Evolutionary conservation across 2,888 invertebrate genomes (phyloP), one percentile per base, ranked within the genome.

Genomic region (Parasteatoda lunata): DNA sequence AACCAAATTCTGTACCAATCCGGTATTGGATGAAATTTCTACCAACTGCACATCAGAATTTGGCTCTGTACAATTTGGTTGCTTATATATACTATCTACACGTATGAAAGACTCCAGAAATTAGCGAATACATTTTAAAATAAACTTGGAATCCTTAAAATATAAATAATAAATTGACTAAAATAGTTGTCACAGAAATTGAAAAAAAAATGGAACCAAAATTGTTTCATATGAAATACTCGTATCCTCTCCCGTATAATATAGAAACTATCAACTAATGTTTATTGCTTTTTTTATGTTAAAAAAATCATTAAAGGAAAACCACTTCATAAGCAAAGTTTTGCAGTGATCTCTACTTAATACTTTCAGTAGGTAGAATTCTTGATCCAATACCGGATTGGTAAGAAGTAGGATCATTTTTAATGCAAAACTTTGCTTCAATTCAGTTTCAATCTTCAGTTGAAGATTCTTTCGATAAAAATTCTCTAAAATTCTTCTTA

Each of bases 351-450:
- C 64, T 4, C 76, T 71, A 59, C 80, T 51, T 15, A n/a, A 13
- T 8, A 0, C 5, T 45, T 70, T 80, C 51, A 75, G 71, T 81
- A 13, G 80, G 65, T 81, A 86, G 68, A 81, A 80, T 9, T 54
- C 66, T 54, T 30, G 49, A 54, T 70, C 80, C 80, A 65, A 59
- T 77, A 86, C 77, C 75, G 71, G 66, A 65, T 79, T 76, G 76
- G 85, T 80, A 76, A 30, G 5, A 49, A 59, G 80, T 30, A 71
- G 54, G 64, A 86, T 86, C 80, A 52, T 5, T 59, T 49, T 70
- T 7, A 69, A 71, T 77, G 71, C 80, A 86, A 77, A 80, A 81
- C 79, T 85, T 52, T 69, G 85, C 85, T 80, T 80, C 30, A 30
- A 30, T 30, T 30, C 30, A 30, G 30, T 30, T 30, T 30, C 30